Evolutionary conservation across 2,888 invertebrate genomes (phyloP).

Genomic region (Colletes collaris): DNA sequence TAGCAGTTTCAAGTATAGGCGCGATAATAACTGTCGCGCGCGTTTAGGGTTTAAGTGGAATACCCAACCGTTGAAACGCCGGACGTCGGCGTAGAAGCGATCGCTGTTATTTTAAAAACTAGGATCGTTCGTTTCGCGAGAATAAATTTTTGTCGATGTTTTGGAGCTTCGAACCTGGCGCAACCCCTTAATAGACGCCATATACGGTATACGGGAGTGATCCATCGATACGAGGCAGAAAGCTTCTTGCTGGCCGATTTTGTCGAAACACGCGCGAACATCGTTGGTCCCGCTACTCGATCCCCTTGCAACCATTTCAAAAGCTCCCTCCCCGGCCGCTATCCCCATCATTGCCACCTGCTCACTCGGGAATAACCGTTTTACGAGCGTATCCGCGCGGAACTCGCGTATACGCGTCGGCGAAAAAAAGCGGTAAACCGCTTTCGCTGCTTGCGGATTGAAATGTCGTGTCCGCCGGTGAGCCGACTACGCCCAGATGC

Average conservation of each 20-base stretch:
- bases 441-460: conserved; percentile 72
- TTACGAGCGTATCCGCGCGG: conserved; percentile 69
- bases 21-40: too few relatives aligned
- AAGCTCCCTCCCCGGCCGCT: conserved; percentile 36
- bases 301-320: conserved; percentile 45
- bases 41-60: too few relatives aligned
- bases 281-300: conserved; percentile 37
- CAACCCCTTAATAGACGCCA: conserved; percentile 10
- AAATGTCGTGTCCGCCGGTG: conserved; percentile 68
- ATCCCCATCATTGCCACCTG: conserved; percentile 67
- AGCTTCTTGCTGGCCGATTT: conserved; percentile 54
- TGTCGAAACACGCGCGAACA: conserved; percentile 25
- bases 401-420: conserved; percentile 63
- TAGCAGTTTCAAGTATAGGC: too few relatives aligned
- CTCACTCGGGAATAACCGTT: conserved; percentile 70
- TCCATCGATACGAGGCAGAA: conserved; percentile 34
- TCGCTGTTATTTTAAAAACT: too few relatives aligned
- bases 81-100: too few relatives aligned
- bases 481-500: conserved; percentile 58
- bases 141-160: too few relatives aligned
- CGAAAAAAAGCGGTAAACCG: conserved; percentile 69
- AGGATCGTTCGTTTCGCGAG: background rate
- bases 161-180: too few relatives aligned
- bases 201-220: background rate
- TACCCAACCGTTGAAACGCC: too few relatives aligned